phyloP scores from a whole-genome alignment of 2,888 invertebrate species.

The Drosophila neotestacea region DNA sequence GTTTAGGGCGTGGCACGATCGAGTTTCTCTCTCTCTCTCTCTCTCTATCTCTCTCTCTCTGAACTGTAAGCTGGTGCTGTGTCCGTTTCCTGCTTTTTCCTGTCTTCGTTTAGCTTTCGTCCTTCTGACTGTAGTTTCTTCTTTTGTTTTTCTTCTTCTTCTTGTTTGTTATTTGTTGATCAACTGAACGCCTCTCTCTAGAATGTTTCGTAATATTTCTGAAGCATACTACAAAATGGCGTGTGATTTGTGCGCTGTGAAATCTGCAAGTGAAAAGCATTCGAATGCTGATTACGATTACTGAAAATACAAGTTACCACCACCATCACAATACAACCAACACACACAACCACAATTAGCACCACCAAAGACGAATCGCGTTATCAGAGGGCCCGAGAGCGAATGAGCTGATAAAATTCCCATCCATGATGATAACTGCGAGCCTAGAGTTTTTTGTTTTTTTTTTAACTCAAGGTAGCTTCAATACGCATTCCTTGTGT shows the following conservation, averaged over 20 bases:
- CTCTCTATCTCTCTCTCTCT: constrained; percentile 6
- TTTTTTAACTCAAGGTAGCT: constrained; percentile 3
- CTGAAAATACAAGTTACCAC: constrained; percentile 30
- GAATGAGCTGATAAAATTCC: constrained; percentile 38
- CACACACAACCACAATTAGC: constrained; percentile 6
- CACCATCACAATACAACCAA: constrained; percentile 1
- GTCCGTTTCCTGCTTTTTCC: background rate
- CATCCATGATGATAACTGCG: constrained; percentile 10
- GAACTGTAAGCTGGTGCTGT: background rate
- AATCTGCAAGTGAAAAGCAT: constrained; percentile 71
- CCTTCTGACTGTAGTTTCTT: constrained; percentile 1
- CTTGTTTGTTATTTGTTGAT: constrained; percentile 19
- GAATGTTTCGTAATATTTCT: constrained; percentile 71
- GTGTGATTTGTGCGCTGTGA: constrained; percentile 68
- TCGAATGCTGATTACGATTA: constrained; percentile 56
- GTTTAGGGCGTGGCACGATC: constrained; percentile 53
- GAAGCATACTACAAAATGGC: constrained; percentile 73
- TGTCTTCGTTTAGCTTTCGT: constrained; percentile 10
- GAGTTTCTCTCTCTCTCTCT: constrained; percentile 1
- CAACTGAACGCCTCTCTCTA: constrained; percentile 40
- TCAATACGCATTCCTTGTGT: constrained; percentile 52
- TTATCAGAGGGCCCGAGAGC: constrained; percentile 25
- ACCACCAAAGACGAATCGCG: constrained; percentile 14
- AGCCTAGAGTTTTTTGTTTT: background rate
- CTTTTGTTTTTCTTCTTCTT: background rate